These are phyloP conservation scores for Brachyopa scutellaris DNA, from an alignment of 2,888 invertebrate species.

Conservation along the genomic window DNA sequence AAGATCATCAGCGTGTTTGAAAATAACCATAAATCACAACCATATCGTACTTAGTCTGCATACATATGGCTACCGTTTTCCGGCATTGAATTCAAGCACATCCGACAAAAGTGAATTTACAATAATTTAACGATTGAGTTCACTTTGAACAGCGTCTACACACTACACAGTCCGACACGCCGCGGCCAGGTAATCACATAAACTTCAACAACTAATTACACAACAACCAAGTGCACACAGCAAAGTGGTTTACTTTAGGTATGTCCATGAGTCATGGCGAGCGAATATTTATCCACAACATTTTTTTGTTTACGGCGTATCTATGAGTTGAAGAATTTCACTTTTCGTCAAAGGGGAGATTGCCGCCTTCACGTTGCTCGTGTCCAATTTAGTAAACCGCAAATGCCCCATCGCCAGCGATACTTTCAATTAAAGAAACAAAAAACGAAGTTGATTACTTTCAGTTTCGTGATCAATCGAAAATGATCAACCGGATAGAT, in stretches of 20 bases:
- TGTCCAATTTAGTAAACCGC: constrained; percentile 10
- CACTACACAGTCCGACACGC: background rate
- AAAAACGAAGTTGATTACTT: constrained; percentile 53
- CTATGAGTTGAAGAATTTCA: constrained; percentile 51
- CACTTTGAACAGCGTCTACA: constrained; percentile 12
- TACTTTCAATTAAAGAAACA: constrained; percentile 38
- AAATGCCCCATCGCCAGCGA: background rate
- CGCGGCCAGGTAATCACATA: constrained; percentile 50
- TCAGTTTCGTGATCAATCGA: constrained; percentile 61
- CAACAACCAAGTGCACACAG: constrained; percentile 38
- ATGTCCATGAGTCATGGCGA: constrained; percentile 45
- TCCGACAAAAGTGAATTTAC: constrained; percentile 30
- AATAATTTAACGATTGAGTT: constrained; percentile 29
- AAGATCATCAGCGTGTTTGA: background rate
- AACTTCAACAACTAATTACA: constrained; percentile 46
- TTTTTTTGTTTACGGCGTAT: constrained; percentile 24
- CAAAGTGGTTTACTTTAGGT: constrained; percentile 36
- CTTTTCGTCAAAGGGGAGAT: constrained; percentile 46
- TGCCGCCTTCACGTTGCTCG: background rate
- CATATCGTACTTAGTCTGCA: background rate
- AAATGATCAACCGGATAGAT: constrained; percentile 43
- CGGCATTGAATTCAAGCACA: constrained; percentile 16
- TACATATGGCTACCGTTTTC: constrained; percentile 13
- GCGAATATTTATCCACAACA: constrained; percentile 17
- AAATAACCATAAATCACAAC: background rate